These are phyloP conservation scores for Pelusios castaneus DNA, from an alignment of 2,113 vertebrate species.

Conservation along the genomic window DNA sequence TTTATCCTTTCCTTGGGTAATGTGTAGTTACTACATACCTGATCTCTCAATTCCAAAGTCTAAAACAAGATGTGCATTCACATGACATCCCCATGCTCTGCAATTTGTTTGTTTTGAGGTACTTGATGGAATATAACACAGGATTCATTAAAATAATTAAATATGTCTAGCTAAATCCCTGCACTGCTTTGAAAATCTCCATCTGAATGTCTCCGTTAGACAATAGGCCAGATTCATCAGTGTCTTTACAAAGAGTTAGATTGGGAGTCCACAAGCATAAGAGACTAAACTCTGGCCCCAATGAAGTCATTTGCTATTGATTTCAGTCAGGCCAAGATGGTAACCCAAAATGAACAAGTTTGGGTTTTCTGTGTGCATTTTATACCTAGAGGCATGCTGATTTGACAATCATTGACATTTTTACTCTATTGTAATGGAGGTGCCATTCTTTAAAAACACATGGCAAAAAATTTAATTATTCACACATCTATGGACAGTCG, in stretches of 20 bases:
- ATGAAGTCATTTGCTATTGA: not conserved
- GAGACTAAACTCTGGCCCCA: not conserved
- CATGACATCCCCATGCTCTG: not conserved
- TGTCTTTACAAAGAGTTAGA: not conserved
- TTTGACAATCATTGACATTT: not conserved
- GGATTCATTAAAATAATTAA: not conserved
- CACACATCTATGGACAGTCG: not conserved
- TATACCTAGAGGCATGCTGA: not conserved
- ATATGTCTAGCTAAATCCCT: not conserved
- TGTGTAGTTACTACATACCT: not conserved
- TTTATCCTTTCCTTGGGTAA: not conserved
- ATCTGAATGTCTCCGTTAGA: not conserved
- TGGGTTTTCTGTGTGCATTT: not conserved
- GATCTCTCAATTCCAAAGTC: not conserved
- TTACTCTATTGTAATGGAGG: not conserved
- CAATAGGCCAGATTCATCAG: not conserved
- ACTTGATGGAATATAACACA: not conserved
- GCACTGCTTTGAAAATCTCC: not conserved
- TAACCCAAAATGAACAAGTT: not conserved
- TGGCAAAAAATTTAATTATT: not conserved
- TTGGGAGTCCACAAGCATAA: not conserved
- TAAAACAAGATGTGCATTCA: not conserved
- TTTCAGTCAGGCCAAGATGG: not conserved
- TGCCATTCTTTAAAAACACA: fast-evolving
- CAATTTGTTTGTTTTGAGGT: not conserved